Base-by-base conservation (phyloP, 2,797 vertebrate genomes). In the Ataeniobius toweri region DNA sequence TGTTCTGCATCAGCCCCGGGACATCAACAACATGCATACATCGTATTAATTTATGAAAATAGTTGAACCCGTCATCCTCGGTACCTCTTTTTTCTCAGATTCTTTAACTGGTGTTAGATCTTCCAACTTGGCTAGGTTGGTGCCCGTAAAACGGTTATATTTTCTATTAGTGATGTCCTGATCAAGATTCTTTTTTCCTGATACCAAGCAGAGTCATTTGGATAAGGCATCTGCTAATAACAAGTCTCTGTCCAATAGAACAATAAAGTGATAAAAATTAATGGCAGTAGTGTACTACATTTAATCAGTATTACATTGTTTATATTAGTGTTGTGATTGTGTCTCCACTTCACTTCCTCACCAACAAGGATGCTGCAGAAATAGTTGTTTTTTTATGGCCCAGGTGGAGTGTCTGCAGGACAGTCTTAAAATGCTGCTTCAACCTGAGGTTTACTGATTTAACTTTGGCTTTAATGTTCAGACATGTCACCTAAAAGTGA, bases 1-100 rank as follows among this genome's bases (percentile, higher is more conserved):
- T 81, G 22, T 80, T 50, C 78, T 84, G 41, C 41, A 13, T 72
- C 71, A 65, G 41, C 79, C 80, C 80, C 77, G 85, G 80, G 73
- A 77, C 76, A 69, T 85, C 67, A 31, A 53, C 80, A 28, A 79
- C 77, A 85, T 61, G 8, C 69, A 81, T 48, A 77, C 0, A 3
- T 73, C 3, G 76, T 73, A 18, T 74, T 83, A n/a, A 0, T 59
- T 78, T 72, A 50, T 67, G 22, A 63, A 58, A 53, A 3, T 53
- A 4, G 51, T 53, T 18, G 51, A 58, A 87, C 59, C 6, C 5
- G 5, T 44, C 4, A 68, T n/a, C 2, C 2, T 26, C 56, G n/a
- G 56, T 58, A 58, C 7, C 9, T 28, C 14, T 46, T 48, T 14
- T 67, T 67, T 67, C 36, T 67, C 22, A 55, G 20, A 8, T 58